Evolutionary conservation across 2,797 vertebrate genomes (phyloP).

Genomic region (Linurgus olivaceus): DNA sequence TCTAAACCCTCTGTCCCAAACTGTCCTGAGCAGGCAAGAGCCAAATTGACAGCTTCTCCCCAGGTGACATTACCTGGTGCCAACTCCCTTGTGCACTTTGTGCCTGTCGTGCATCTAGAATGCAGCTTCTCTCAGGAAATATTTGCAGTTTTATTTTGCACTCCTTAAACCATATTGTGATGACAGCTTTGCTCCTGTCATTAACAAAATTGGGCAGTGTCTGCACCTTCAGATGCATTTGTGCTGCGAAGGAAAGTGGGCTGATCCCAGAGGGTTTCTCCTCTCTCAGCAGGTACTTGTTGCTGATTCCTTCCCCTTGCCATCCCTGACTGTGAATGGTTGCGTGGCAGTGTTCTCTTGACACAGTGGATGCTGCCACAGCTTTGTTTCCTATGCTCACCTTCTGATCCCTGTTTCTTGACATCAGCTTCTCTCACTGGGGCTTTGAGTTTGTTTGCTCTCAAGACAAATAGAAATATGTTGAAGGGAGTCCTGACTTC

Average conservation of each 20-base stretch:
- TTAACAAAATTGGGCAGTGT: not conserved
- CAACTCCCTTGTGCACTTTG: fast-evolving
- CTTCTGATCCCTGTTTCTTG: not conserved
- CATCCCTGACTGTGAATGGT: not conserved
- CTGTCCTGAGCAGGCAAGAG: not conserved
- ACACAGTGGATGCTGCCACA: not conserved
- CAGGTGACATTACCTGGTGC: not conserved
- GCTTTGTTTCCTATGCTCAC: not conserved
- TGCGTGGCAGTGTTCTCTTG: fast-evolving
- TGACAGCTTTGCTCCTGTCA: not conserved
- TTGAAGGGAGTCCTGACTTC: not conserved
- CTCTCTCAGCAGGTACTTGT: not conserved
- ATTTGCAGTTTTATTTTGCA: not conserved
- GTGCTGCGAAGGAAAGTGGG: not conserved
- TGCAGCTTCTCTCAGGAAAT: not conserved
- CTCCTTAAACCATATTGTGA: not conserved
- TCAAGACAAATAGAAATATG: not conserved
- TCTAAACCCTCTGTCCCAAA: not conserved
- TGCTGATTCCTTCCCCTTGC: not conserved
- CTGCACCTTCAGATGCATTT: fast-evolving
- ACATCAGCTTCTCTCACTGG: not conserved
- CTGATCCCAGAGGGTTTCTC: not conserved
- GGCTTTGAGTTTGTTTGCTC: not conserved
- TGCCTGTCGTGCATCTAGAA: not conserved
- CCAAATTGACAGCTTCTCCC: not conserved